Evolutionary conservation across 2,797 vertebrate genomes (phyloP).

Genomic region (Microchirus variegatus): DNA sequence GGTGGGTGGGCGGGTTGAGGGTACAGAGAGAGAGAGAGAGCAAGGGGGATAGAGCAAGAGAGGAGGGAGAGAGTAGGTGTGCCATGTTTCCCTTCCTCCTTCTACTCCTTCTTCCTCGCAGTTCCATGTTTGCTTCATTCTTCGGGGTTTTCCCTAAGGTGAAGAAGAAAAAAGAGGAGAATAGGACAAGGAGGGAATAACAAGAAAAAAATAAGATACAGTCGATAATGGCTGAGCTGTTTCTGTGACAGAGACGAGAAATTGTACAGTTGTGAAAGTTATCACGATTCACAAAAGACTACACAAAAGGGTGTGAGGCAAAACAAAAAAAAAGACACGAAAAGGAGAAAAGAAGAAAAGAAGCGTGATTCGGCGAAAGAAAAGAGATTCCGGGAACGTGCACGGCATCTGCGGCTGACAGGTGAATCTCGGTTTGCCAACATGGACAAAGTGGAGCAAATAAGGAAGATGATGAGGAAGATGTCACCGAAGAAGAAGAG

Average conservation of each 20-base stretch:
- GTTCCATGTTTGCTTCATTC: conserved; percentile 32
- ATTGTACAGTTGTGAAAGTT: conserved; percentile 36
- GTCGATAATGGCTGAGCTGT: neutral
- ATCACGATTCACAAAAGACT: neutral
- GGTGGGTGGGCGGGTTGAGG: neutral
- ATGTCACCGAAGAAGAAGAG: conserved; percentile 87
- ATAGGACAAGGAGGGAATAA: neutral
- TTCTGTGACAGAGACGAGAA: neutral
- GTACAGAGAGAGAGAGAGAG: conserved; percentile 10
- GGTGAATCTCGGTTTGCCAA: conserved; percentile 7
- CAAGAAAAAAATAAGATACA: neutral
- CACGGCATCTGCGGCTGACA: neutral
- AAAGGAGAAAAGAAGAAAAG: conserved; percentile 9
- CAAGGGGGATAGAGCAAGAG: conserved; percentile 12
- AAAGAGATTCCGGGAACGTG: neutral
- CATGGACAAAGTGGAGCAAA: conserved; percentile 87
- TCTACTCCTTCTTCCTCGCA: conserved; percentile 36
- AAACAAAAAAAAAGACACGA: neutral
- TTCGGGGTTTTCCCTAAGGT: conserved; percentile 24
- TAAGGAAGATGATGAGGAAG: conserved; percentile 88
- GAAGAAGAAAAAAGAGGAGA: neutral
- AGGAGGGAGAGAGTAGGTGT: conserved; percentile 27
- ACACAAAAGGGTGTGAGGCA: neutral
- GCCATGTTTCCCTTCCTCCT: conserved; percentile 52
- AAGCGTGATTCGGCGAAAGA: neutral